Percentiles rank a stretch among this genome's conserved stretches.
These are phyloP conservation scores for Pterostichus madidus DNA, from an alignment of 2,888 invertebrate species.

Conservation along the genomic window DNA sequence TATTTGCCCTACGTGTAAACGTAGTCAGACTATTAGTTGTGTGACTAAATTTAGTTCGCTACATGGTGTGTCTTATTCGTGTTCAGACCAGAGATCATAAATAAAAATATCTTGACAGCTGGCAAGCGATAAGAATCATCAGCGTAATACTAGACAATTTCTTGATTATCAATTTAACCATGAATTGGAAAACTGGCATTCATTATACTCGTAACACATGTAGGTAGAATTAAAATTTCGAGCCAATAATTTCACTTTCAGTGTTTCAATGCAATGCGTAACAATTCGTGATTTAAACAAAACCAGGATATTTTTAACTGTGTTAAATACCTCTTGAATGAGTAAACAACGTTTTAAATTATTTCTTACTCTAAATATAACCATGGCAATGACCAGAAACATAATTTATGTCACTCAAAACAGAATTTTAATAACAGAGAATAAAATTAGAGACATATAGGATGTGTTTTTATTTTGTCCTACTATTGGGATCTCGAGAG, in stretches of 20 bases:
- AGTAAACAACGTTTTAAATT: background rate
- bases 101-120: constrained; percentile 9
- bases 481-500: too few species aligned
- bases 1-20: too few species aligned
- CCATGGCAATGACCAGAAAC: background rate
- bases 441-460: background rate
- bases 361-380: background rate
- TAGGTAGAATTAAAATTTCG: too few species aligned
- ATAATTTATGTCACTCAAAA: background rate
- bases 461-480: too few species aligned
- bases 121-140: constrained; percentile 5
- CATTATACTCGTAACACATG: too few species aligned
- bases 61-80: constrained; percentile 14
- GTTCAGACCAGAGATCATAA: constrained; percentile 2
- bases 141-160: background rate
- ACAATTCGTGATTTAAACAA: background rate
- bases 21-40: too few species aligned
- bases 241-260: background rate
- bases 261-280: background rate
- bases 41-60: constrained; percentile 60
- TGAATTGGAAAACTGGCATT: too few species aligned
- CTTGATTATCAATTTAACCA: background rate
- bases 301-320: background rate
- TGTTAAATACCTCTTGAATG: background rate
- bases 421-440: too few species aligned